These are phyloP conservation scores for Ceratina australensis DNA, from an alignment of 1,140 invertebrate species.

Conservation along the genomic window DNA sequence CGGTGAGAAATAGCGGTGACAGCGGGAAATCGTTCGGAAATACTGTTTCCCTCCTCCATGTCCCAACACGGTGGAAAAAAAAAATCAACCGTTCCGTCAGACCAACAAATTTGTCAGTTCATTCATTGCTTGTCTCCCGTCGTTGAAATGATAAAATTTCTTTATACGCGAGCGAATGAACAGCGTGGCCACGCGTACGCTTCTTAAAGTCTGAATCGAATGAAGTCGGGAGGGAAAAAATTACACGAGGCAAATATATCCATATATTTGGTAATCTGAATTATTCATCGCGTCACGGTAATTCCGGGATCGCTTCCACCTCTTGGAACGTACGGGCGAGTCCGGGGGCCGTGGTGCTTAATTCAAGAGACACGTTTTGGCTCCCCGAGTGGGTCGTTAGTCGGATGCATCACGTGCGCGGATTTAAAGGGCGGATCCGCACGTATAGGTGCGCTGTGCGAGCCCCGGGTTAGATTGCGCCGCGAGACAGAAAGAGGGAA, in stretches of 20 bases:
- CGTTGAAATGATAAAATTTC: background rate
- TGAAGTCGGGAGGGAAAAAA: background rate
- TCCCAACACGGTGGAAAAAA: conserved; percentile 14
- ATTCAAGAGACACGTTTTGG: conserved; percentile 52
- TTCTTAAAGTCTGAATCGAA: background rate
- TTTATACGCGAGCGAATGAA: too few species aligned
- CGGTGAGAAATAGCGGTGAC: conserved; percentile 42
- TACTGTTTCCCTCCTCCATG: background rate
- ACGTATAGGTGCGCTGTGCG: conserved; percentile 18
- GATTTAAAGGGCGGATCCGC: conserved; percentile 45
- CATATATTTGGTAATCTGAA: conserved; percentile 32
- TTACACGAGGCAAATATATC: conserved; percentile 14
- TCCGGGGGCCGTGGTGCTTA: conserved; percentile 28
- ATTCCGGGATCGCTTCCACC: conserved; percentile 19
- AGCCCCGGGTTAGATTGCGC: conserved; percentile 14
- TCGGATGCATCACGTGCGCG: conserved; percentile 51
- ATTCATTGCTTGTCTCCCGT: too few species aligned
- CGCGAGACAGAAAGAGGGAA: background rate
- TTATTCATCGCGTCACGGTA: conserved; percentile 42
- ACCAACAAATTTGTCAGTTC: conserved; percentile 15
- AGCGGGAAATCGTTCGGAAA: conserved; percentile 38
- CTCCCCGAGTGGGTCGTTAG: conserved; percentile 49
- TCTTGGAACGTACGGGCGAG: conserved; percentile 20
- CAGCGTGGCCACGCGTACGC: background rate
- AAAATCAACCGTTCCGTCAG: background rate